Evolutionary conservation across 1,140 invertebrate genomes (phyloP), one percentile per base, ranked within the genome.

Genomic region (Diploscapter pachys): DNA sequence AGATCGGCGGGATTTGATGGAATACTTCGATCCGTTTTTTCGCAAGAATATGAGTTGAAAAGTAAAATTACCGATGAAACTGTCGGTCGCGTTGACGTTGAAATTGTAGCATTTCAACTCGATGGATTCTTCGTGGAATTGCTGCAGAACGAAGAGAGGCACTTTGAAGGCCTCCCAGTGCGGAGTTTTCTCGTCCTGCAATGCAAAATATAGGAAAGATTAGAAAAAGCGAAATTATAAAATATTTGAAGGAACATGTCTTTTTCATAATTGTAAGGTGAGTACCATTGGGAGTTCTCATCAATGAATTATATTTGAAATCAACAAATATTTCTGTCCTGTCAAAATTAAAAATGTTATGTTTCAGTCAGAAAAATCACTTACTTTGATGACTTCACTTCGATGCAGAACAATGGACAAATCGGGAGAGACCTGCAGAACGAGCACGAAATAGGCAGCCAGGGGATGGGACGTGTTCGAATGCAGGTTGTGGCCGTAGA

Each of bases 91-190:
- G 55, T 72, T 72, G 8, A 52, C 48, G 48, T 72, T 72, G 71
- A 64, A 64, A 51, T 72, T 72, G 31, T 9, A 51, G n/a, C 56
- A 64, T n/a, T 72, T 59, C 6, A 72, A 31, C 61, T 72, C 50
- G 11, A 72, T 31, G 13, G 31, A 50, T 5, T 3, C 31, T 2
- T 62, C 65, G 6, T 11, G 11, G 51, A n/a, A 50, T 31, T 11
- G 52, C 53, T 72, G 56, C 6, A 72, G 61, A 13, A 62, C 61
- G 50, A 50, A 52, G 6, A 72, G 11, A 8, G 71, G 71, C 51
- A 72, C 49, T 4, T 50, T 13, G 49, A 72, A 72, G 5, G 48
- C 48, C 2, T 59, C 11, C 71, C 71, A 72, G 5, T 9, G 13
- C 5, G 5, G 71, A 49, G 49, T 66, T 9, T 52, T 66, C 65